Base-by-base conservation (phyloP, 2,113 vertebrate species). In the Hippocampus comes region DNA sequence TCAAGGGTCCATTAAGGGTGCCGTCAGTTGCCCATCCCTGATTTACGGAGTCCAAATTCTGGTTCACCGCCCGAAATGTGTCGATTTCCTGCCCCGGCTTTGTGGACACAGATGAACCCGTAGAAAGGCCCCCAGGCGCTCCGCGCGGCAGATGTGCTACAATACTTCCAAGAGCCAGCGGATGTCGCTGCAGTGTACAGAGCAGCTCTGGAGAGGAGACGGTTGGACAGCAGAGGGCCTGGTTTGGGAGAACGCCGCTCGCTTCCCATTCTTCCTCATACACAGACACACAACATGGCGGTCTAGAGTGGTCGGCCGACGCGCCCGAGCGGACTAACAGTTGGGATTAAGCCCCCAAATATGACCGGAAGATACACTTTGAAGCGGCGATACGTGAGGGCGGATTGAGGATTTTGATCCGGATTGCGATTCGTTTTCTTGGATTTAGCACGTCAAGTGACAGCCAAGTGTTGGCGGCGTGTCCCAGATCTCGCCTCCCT, bases 271-370 rank as follows among this genome's bases (percentile, higher is more conserved):
- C 90, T 91, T 92, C 92, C 91, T 76, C 86, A 85, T 86, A 86
- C 84, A 91, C 91, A 89, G 85, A 91, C 90, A 88, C 91, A 91
- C 91, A 93, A 93, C 92, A 93, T 93, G 92, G 92, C 92, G 92
- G 92, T 91, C 78, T 93, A 93, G 89, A 89, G 86, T 69, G 86
- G 89, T 83, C 86, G 82, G 85, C 88, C 83, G 86, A 90, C 86
- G 85, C 86, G 91, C 89, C 89, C 91, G 90, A 90, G 84, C 78
- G 78, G 90, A 89, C 80, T 89, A 88, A 91, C 82, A 71, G 87
- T 82, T 88, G 87, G 83, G 87, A 87, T 88, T 86, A 74, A 67
- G 75, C 72, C 41, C 49, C 59, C 66, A 72, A 75, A 63, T 80
- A 79, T 73, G 48, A 82, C 46, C 20, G 59, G 60, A 82, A 79